A percentile compares a stretch with the other conserved stretches of the same genome.
Conservation (phyloP, 2,888 invertebrate species). For the Thelaira solivaga region DNA sequence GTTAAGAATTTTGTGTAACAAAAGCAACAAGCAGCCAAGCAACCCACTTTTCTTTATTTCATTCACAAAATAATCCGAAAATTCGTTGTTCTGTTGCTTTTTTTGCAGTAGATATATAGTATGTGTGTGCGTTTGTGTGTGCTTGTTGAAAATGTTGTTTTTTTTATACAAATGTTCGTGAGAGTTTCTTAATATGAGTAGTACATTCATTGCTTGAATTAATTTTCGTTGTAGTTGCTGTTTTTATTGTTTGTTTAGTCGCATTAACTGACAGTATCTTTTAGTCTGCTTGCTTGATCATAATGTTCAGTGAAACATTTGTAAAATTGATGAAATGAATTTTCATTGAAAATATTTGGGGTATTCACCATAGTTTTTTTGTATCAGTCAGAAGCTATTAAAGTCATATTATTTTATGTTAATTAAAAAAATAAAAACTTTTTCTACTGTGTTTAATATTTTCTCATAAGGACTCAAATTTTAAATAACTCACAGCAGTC, state of each 20-base stretch:
- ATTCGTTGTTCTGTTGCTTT: not conserved
- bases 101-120: too few species aligned
- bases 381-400: too few species aligned
- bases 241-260: not conserved
- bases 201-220: not conserved
- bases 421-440: too few species aligned
- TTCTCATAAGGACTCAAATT: too few species aligned
- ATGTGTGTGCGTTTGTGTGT: not conserved
- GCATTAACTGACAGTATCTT: not conserved
- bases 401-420: too few species aligned
- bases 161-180: not conserved
- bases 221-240: not conserved
- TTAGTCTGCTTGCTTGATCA: not conserved
- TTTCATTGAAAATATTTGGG: too few species aligned
- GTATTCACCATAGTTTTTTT: too few species aligned
- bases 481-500: too few species aligned
- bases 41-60: constrained; percentile 27
- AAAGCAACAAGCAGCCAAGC: not conserved
- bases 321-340: too few species aligned
- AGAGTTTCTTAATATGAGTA: not conserved
- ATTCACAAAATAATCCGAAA: constrained; percentile 3
- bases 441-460: too few species aligned
- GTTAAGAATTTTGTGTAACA: constrained; percentile 9
- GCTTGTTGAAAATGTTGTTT: not conserved
- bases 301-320: constrained; percentile 22